phyloP scores from a whole-genome alignment of 2,113 vertebrate genomes.

The Mastomys natalensis region DNA sequence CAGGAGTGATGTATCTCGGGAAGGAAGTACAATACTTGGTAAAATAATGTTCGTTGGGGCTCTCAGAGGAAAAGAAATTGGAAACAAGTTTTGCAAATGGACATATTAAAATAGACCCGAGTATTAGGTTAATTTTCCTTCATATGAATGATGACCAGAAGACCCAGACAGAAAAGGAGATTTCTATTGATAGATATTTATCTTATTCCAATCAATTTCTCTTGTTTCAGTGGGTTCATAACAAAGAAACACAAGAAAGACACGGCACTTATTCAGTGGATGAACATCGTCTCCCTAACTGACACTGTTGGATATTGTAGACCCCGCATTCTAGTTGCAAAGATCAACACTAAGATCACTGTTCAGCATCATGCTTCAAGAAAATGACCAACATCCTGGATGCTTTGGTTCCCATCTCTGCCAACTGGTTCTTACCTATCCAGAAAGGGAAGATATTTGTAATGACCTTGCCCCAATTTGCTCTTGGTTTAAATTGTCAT shows the following conservation, averaged over 20 bases:
- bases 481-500: neutral
- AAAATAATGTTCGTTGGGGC: neutral
- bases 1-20: conserved; percentile 54
- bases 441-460: neutral
- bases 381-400: neutral
- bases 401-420: neutral
- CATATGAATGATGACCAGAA: neutral
- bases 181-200: neutral
- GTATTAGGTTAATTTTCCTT: neutral
- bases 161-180: neutral
- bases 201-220: neutral
- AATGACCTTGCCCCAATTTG: neutral
- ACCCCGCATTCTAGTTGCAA: neutral
- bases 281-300: neutral
- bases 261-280: neutral
- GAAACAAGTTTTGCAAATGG: neutral
- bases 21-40: neutral
- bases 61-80: neutral
- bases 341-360: neutral
- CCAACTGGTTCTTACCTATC: neutral
- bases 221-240: neutral
- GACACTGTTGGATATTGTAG: neutral
- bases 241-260: neutral
- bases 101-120: neutral
- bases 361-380: neutral